Conservation (phyloP, 2,888 invertebrate species). For the Agrilus cyanescens region DNA sequence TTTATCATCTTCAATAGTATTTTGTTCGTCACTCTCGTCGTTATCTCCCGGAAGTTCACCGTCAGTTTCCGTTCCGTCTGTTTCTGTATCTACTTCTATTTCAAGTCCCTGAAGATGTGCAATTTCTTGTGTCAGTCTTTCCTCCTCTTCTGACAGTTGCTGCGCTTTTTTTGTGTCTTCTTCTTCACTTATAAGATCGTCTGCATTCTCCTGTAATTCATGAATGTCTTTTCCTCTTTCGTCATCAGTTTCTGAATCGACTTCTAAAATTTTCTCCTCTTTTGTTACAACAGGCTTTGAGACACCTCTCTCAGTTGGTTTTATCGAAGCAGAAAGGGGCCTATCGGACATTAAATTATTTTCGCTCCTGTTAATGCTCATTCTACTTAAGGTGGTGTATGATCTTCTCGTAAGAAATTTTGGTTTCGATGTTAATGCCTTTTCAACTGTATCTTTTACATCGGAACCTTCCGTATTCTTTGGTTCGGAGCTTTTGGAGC, state of each 20-base stretch:
- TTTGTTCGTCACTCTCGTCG: constrained; percentile 24
- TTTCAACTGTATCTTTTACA: background rate
- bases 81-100: constrained; percentile 68
- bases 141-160: constrained; percentile 62
- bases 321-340: constrained; percentile 13
- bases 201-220: constrained; percentile 43
- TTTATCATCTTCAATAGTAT: constrained; percentile 21
- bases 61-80: constrained; percentile 67
- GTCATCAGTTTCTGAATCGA: constrained; percentile 50
- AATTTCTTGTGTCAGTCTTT: constrained; percentile 61
- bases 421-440: constrained; percentile 4
- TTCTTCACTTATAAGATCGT: constrained; percentile 41
- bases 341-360: constrained; percentile 18
- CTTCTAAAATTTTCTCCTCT: constrained; percentile 27
- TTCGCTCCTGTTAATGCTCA: constrained; percentile 18
- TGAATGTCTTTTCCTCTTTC: constrained; percentile 32
- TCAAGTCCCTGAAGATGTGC: constrained; percentile 61
- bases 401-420: constrained; percentile 25
- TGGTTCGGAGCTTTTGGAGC: too few relatives aligned
- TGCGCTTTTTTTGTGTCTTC: constrained; percentile 58
- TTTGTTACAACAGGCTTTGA: constrained; percentile 7
- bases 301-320: constrained; percentile 1
- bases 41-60: constrained; percentile 45
- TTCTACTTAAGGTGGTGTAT: constrained; percentile 30
- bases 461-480: too few relatives aligned